A percentile compares a stretch with the other conserved stretches of the same genome.
phyloP scores from a whole-genome alignment of 2,888 invertebrate genomes.

The Nasonia oneida region DNA sequence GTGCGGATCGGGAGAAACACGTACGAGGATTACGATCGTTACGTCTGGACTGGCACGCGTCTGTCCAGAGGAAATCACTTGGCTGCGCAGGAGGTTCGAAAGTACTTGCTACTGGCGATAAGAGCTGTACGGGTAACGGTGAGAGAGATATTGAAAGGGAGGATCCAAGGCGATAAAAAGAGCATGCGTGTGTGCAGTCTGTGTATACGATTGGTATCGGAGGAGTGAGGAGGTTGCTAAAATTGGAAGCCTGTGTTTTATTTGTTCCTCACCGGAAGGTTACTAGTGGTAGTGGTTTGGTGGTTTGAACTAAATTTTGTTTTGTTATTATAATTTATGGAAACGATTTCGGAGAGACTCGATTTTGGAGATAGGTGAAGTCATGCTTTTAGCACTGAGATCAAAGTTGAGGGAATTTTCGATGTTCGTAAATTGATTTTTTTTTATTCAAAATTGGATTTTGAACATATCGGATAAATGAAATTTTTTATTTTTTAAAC shows the following conservation, averaged over 20 bases:
- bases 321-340: not conserved
- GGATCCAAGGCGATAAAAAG: slow-evolving; percentile 22
- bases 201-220: not conserved
- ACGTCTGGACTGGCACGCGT: not conserved
- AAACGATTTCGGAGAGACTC: too few relatives aligned
- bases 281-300: not conserved
- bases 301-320: not conserved
- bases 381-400: too few relatives aligned
- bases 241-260: not conserved
- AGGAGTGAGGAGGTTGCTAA: not conserved
- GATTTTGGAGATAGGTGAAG: too few relatives aligned
- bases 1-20: too few relatives aligned
- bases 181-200: not conserved
- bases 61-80: not conserved
- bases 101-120: not conserved
- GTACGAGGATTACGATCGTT: not conserved
- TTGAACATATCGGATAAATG: too few relatives aligned
- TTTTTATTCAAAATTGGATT: too few relatives aligned
- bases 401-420: too few relatives aligned
- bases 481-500: too few relatives aligned
- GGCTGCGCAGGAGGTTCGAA: not conserved
- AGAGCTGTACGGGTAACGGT: not conserved
- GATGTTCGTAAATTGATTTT: too few relatives aligned
- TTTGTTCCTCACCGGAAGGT: not conserved
- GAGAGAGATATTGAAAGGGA: slow-evolving; percentile 19